Base-by-base conservation (phyloP, 23 tunicate genomes). In the Botrylloides violaceus region DNA sequence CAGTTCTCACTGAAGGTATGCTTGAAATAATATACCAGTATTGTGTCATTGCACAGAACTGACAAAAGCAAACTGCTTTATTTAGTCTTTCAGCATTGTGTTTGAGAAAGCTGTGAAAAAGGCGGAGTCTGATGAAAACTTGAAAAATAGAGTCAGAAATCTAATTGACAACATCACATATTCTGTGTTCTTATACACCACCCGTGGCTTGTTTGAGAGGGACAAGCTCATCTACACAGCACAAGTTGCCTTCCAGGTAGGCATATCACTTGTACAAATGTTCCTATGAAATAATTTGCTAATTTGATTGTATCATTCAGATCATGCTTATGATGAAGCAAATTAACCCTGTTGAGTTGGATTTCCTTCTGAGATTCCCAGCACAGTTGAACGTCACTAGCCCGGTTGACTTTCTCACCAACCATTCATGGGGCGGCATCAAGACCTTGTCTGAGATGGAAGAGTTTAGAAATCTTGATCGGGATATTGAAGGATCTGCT, bases 181-280 rank as follows among this genome's bases (percentile, higher is more conserved):
- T 63, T 81, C 88, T 2, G 92, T 78, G n/a, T 92, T 84, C 77
- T 83, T 92, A 33, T 92, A 92, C 77, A 84, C 98, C 33, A 79
- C 98, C 1, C 79, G 98, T 29, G 98, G 98, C 20, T 39, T 92
- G 79, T 92, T 92, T 62, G 98, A 92, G 66, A 81, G 80, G 47
- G 92, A 92, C 83, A 92, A 92, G 83, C 79, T 92, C 61, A 92
- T 84, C 65, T 92, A 85, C 72, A 92, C 98, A 20, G 98, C 98
- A 6, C 98, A 92, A 76, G 85, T 92, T 4, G 98, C 98, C 2
- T 92, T 92, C 92, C 98, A 92, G 84, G 98, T 88, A 30, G 33
- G 53, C n/a, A n/a, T n/a, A n/a, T n/a, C n/a, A n/a, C n/a, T n/a
- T n/a, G n/a, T n/a, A n/a, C n/a, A n/a, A n/a, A n/a, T n/a, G n/a